phyloP scores from a whole-genome alignment of 2,113 vertebrate species.

The Seriola aureovittata region DNA sequence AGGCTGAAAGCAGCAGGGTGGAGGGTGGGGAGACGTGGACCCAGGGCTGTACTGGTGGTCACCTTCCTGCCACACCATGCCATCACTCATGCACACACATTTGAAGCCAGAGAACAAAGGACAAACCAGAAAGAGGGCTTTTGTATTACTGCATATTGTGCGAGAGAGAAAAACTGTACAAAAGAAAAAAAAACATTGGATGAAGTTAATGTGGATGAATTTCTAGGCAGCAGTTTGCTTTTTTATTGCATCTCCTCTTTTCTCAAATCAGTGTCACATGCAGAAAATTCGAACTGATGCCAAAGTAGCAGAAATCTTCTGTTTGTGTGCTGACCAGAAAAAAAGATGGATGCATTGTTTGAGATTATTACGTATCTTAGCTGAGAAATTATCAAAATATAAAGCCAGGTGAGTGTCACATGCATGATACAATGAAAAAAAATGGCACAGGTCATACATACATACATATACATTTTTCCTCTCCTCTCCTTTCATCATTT shows the following conservation, averaged over 20 bases:
- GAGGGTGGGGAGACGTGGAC: slow-evolving; percentile 52
- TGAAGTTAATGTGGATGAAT: background rate
- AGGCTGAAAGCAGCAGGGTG: slow-evolving; percentile 47
- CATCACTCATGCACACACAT: slow-evolving; percentile 39
- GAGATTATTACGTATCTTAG: no score
- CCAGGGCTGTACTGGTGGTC: background rate
- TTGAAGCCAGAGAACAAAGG: slow-evolving; percentile 18
- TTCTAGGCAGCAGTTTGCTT: background rate
- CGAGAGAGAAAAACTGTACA: background rate
- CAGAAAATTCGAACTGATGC: background rate
- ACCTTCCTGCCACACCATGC: slow-evolving; percentile 49
- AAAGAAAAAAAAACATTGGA: background rate
- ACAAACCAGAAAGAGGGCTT: background rate
- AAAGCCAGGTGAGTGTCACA: background rate
- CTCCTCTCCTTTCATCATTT: background rate
- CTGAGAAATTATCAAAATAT: background rate
- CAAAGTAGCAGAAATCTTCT: background rate
- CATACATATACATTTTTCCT: background rate
- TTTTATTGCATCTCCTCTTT: slow-evolving; percentile 4
- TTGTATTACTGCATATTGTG: background rate
- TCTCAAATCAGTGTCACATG: background rate
- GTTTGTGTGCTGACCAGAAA: no score
- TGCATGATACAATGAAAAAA: background rate
- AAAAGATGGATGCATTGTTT: no score
- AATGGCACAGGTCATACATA: background rate